phyloP scores from a whole-genome alignment of 2,797 vertebrate genomes.

The Falco rusticolus region DNA sequence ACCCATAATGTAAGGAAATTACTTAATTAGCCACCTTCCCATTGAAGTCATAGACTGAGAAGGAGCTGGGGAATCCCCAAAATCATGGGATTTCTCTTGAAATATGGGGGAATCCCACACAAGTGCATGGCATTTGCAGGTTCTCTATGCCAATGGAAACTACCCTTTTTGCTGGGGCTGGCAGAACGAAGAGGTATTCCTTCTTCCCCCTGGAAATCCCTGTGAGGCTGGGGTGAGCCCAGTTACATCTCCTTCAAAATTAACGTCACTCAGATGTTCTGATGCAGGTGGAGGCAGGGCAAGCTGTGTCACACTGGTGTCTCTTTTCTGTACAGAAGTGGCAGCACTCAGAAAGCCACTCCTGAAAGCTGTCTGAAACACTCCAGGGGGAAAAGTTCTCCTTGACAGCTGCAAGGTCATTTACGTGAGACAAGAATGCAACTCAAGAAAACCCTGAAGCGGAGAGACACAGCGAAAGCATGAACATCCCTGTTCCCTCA shows the following conservation, averaged over 20 bases:
- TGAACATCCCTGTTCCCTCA: background rate
- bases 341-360: background rate
- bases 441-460: background rate
- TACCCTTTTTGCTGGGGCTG: background rate
- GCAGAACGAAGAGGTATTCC: background rate
- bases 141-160: background rate
- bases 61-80: background rate
- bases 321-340: background rate
- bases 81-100: background rate
- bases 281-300: background rate
- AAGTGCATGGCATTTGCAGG: background rate
- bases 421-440: background rate
- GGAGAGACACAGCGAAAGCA: background rate
- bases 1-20: fast-evolving
- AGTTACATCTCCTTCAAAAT: background rate
- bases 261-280: background rate
- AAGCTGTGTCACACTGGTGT: background rate
- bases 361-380: background rate
- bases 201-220: conserved; percentile 40
- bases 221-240: fast-evolving
- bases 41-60: background rate
- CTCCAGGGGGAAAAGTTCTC: background rate
- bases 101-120: background rate
- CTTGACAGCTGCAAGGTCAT: conserved; percentile 15
- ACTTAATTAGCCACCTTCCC: background rate